Evolutionary conservation across 2,888 invertebrate species (phyloP).

Genomic region (Hoplodrina ambigua): DNA sequence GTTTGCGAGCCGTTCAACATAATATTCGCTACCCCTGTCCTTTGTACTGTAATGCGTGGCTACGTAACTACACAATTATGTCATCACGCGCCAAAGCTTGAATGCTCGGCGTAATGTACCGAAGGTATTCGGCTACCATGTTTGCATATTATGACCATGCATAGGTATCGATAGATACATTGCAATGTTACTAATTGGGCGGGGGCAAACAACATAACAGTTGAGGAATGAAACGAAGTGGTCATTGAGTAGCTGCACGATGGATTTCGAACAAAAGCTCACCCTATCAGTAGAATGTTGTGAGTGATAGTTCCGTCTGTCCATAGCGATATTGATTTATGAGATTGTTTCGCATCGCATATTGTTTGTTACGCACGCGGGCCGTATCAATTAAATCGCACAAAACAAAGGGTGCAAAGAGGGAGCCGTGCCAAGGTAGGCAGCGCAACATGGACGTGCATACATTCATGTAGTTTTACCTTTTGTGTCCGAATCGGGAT

Average conservation of each 20-base stretch:
- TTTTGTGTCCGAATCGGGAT: neutral
- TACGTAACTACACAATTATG: neutral
- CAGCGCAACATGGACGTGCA: neutral
- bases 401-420: neutral
- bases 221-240: too few species aligned
- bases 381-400: constrained; percentile 1
- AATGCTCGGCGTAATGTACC: neutral
- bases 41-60: neutral
- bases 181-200: neutral
- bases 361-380: neutral
- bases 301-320: neutral
- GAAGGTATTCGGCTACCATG: neutral
- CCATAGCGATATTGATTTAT: constrained; percentile 10
- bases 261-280: too few species aligned
- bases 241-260: neutral
- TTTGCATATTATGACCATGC: neutral
- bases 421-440: neutral
- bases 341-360: neutral
- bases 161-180: neutral
- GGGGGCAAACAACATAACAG: neutral
- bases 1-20: constrained; percentile 2
- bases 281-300: too few species aligned
- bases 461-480: neutral
- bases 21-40: neutral
- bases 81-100: neutral